phyloP scores from a whole-genome alignment of 2,888 invertebrate genomes.

The Vandiemenella viatica region DNA sequence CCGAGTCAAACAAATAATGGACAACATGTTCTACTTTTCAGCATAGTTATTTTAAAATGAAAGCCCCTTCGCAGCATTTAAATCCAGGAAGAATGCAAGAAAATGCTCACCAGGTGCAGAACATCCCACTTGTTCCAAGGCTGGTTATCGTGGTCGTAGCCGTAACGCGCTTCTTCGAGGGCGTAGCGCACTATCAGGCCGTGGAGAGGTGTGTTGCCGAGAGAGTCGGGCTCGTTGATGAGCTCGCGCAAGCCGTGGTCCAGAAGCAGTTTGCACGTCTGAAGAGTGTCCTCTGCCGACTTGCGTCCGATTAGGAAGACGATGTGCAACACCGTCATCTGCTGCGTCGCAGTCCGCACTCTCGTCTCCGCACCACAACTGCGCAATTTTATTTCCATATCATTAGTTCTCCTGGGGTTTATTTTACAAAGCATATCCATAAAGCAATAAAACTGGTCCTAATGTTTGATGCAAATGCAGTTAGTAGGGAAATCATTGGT shows the following conservation, averaged over 20 bases:
- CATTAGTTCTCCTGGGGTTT: too few species aligned
- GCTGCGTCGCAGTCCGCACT: slow-evolving; percentile 52
- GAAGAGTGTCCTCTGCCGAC: slow-evolving; percentile 52
- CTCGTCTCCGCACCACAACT: slow-evolving; percentile 53
- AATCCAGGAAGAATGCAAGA: too few species aligned
- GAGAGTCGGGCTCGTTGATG: slow-evolving; percentile 53
- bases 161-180: slow-evolving; percentile 49
- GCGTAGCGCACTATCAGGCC: slow-evolving; percentile 47
- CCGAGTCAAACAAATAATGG: too few species aligned
- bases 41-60: too few species aligned
- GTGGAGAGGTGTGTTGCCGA: slow-evolving; percentile 54
- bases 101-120: slow-evolving; percentile 40
- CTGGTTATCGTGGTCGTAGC: slow-evolving; percentile 38
- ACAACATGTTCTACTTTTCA: too few species aligned
- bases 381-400: too few species aligned
- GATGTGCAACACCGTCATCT: slow-evolving; percentile 52
- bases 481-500: too few species aligned
- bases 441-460: too few species aligned
- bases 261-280: slow-evolving; percentile 48
- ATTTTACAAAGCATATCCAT: too few species aligned
- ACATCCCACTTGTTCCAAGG: slow-evolving; percentile 61
- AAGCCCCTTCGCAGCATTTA: too few species aligned
- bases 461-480: too few species aligned
- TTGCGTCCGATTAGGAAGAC: slow-evolving; percentile 54
- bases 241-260: slow-evolving; percentile 58